Evolutionary conservation across 2,797 vertebrate genomes (phyloP), one percentile per base, ranked within the genome.

Genomic region (Nannoperca obscura): DNA sequence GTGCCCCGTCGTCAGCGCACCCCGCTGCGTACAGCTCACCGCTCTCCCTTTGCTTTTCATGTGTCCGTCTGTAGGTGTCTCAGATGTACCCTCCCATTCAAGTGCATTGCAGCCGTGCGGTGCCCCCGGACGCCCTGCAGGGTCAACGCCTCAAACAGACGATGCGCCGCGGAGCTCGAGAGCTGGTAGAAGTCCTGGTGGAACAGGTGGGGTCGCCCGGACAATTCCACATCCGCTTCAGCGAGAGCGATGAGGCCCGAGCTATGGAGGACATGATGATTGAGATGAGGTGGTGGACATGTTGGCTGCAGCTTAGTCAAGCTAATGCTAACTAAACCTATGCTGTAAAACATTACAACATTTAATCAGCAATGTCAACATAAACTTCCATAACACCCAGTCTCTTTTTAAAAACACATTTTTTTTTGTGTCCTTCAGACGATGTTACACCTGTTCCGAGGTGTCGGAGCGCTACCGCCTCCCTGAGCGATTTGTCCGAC

Each of bases 201-300:
- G 97, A 97, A 60, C 91, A 92, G 0, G 32, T 96, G 6, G 74
- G 95, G 72, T 96, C 97, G 5, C 98, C 98, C 0, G 95, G 94
- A 82, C 92, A 95, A 57, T 99, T 99, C 93, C 97, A 97, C 85
- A 40, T 99, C 74, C 95, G 94, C 12, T 91, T 97, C 86, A 94
- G 90, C 34, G 91, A 93, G 73, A 91, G 65, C 5, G 93, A 95
- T 13, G 93, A 96, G 0, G 93, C 95, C 40, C 90, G 89, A 30
- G 86, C 94, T 5, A 90, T 98, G 53, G 96, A 96, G 87, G 93
- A 96, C 82, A 96, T 98, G 96, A 98, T 98, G 96, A 81, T 97
- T 73, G 96, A 97, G 83, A 98, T 99, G 97, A 97, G 97, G 98
- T 99, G 83, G 32, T 55, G 27, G n/a, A 32, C 10, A n/a, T 61